Base-by-base conservation (phyloP, 2,888 invertebrate species). In the Calameuta pallipes region DNA sequence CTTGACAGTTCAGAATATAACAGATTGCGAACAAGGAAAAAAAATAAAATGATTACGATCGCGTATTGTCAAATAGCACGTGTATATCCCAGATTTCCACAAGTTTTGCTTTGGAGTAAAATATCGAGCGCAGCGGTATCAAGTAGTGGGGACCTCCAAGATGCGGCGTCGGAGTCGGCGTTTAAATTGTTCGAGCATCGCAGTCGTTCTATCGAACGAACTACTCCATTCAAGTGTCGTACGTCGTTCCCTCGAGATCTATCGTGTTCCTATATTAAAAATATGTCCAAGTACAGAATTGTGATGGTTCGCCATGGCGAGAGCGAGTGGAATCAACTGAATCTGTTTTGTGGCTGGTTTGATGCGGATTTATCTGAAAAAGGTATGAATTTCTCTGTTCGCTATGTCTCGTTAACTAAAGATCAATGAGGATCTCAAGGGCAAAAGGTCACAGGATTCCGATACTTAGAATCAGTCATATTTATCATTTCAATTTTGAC, bases 301-400 rank as follows among this genome's bases (percentile, higher is more conserved):
- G 94, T 94, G 71, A 94, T 94, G 94, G 93, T 94, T 81, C 93
- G 94, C 82, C 94, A 94, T 86, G 94, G 94, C 71, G 94, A 94
- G 86, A 94, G 94, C 78, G 94, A 94, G 85, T 94, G 94, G 94
- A 94, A 94, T 85, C 92, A 94, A 83, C 91, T 94, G 81, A 94
- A 94, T 87, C 88, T 94, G 30, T 94, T 94, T 84, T 94, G 94
- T 82, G 94, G 94, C 11, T 94, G 94, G 94, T 94, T 91, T 85
- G 94, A 94, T 83, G 94, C 94, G 36, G 92, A 92, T 86, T 91
- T 94, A 69, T 94, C 94, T 74, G 93, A 93, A 76, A 94, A 94
- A 92, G 94, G 93, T 93, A 86, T 89, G 82, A 87, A 87, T 85
- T 88, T 56, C 73, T 80, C 68, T 75, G 9, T 56, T 56, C 23